Conservation (phyloP, 2,888 invertebrate genomes). For the Caenorhabditis sinica region DNA sequence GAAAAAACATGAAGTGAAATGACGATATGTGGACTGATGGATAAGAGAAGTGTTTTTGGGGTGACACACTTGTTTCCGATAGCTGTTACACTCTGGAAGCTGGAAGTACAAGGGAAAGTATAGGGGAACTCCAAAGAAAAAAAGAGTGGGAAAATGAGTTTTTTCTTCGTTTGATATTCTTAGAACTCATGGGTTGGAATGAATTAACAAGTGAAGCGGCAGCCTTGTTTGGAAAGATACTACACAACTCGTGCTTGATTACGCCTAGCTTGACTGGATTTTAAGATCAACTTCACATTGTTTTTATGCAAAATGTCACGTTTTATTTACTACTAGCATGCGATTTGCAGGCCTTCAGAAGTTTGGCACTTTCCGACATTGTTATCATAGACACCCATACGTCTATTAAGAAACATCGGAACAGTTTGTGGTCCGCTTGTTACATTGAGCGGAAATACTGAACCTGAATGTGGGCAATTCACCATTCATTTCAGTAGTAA, state of each 20-base stretch:
- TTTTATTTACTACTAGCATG: no score
- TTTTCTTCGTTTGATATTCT: constrained; percentile 21
- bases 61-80: constrained; percentile 27
- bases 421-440: no score
- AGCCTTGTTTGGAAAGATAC: not conserved
- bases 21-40: constrained; percentile 43
- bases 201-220: constrained; percentile 58
- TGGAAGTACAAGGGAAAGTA: constrained; percentile 8
- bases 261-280: constrained; percentile 10
- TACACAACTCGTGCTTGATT: constrained; percentile 20
- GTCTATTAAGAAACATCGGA: no score
- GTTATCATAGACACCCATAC: no score
- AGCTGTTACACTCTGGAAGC: constrained; percentile 14
- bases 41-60: not conserved
- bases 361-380: no score
- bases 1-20: constrained; percentile 19
- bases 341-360: no score
- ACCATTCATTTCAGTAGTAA: no score
- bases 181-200: constrained; percentile 25
- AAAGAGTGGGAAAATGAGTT: constrained; percentile 12
- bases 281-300: constrained; percentile 3
- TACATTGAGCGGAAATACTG: no score
- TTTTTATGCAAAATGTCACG: constrained; percentile 28
- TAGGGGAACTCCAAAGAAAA: not conserved
- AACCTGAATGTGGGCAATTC: no score